Evolutionary conservation across 2,797 vertebrate genomes (phyloP), one percentile per base, ranked within the genome.

Genomic region (Artibeus lituratus): DNA sequence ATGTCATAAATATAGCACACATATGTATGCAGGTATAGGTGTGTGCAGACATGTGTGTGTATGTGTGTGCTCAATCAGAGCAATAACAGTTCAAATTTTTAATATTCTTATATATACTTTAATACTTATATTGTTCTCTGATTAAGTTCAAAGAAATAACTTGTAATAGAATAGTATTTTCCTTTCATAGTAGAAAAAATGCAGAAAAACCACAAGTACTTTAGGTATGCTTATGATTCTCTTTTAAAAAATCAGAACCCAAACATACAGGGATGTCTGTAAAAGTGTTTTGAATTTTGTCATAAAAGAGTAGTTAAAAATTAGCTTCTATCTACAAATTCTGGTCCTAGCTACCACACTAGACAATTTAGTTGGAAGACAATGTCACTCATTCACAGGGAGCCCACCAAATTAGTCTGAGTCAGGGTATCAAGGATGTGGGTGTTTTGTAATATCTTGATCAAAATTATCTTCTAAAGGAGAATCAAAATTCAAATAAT

Each of bases 111-210:
- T 59, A 11, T 24, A 57, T 57, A 8, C 55, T 26, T 57, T 26
- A 26, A 57, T 57, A 26, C 37, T 26, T 57, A 59, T 29, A 59
- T 85, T 89, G 47, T 82, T 78, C 18, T 87, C 87, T 89, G 80
- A 87, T 51, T 72, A 74, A 91, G 69, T 49, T 93, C 21, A 85
- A 93, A 94, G 16, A 95, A 81, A 72, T 37, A 55, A 78, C n/a
- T 51, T 65, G 1, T 47, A 42, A 87, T 59, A 83, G 77, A 77
- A 84, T 12, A 19, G 24, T 44, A 81, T 88, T 77, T 92, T 81
- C 51, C 62, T 88, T 83, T 82, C 47, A 80, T 8, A 67, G 10
- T 24, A 92, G 55, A 77, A 90, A 83, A 87, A 78, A 72, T 42
- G 21, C 62, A 83, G 5, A 86, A 67, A 59, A 91, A 69, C 10